Conservation (phyloP, 2,888 invertebrate genomes). For the Lasioglossum pauxillum region DNA sequence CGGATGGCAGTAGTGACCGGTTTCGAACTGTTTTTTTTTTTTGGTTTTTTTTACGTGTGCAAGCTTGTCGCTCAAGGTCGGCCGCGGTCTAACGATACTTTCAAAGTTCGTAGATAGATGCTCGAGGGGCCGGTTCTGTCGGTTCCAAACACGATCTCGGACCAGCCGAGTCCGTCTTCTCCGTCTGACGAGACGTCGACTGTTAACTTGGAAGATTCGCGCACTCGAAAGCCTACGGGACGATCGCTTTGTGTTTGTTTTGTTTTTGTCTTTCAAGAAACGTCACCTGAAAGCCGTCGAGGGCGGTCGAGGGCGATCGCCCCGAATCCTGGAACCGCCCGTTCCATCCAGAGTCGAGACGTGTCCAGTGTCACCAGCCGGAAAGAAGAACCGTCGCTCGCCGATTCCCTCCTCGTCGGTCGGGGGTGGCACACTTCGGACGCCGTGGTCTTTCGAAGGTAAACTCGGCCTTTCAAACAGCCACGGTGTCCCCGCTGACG, state of each 20-base stretch:
- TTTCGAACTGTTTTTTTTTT: constrained; percentile 7
- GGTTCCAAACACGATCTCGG: constrained; percentile 42
- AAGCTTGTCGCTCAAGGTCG: constrained; percentile 56
- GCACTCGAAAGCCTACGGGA: constrained; percentile 55
- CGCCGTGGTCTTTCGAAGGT: background rate
- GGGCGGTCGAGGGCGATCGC: constrained; percentile 54
- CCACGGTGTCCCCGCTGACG: background rate
- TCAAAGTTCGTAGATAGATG: constrained; percentile 45
- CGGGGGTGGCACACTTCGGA: constrained; percentile 28
- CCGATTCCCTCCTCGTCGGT: constrained; percentile 31
- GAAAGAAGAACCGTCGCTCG: constrained; percentile 30
- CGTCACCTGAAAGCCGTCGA: constrained; percentile 67
- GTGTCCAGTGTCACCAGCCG: constrained; percentile 44
- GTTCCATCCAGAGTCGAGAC: constrained; percentile 55
- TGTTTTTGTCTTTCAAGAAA: constrained; percentile 46
- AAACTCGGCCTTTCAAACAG: background rate
- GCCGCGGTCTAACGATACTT: constrained; percentile 58
- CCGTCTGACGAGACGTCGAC: background rate
- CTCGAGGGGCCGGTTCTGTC: constrained; percentile 48
- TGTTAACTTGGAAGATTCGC: constrained; percentile 9
- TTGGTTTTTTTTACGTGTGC: constrained; percentile 64
- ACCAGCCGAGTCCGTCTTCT: constrained; percentile 45
- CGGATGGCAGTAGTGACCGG: constrained; percentile 58
- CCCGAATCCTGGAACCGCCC: constrained; percentile 53
- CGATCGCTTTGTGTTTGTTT: constrained; percentile 17